These are phyloP conservation scores for Gasteruption jaculator DNA, from an alignment of 2,888 invertebrate species.

Conservation along the genomic window DNA sequence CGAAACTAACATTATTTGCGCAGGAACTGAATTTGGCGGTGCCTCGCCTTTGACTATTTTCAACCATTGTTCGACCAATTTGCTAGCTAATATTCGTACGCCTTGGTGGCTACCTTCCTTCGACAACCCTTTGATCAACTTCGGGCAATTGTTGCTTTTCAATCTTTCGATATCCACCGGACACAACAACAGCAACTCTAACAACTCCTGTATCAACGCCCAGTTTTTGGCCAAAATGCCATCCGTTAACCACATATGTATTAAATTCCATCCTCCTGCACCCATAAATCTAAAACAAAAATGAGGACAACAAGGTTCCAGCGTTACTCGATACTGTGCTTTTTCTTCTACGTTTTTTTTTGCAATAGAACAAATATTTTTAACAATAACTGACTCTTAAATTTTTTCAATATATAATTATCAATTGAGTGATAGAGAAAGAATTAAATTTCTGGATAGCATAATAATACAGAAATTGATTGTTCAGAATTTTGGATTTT, in stretches of 20 bases:
- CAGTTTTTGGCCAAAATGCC: slow-evolving; percentile 80
- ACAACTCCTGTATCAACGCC: slow-evolving; percentile 80
- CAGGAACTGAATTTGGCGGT: slow-evolving; percentile 49
- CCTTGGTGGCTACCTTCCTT: slow-evolving; percentile 76
- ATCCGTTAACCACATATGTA: slow-evolving; percentile 87
- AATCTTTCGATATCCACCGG: slow-evolving; percentile 89
- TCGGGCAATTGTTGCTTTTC: slow-evolving; percentile 88
- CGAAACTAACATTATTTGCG: slow-evolving; percentile 53
- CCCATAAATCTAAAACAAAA: slow-evolving; percentile 78
- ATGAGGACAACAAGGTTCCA: background rate
- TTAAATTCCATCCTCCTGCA: slow-evolving; percentile 87
- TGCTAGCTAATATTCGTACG: slow-evolving; percentile 72
- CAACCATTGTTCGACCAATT: slow-evolving; percentile 86
- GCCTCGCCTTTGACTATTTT: slow-evolving; percentile 79
- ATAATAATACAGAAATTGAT: too few relatives aligned
- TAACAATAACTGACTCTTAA: background rate
- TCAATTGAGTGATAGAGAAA: too few relatives aligned
- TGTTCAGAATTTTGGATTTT: too few relatives aligned
- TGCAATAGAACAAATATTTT: background rate
- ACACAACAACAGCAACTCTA: slow-evolving; percentile 78
- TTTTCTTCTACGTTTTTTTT: too few relatives aligned
- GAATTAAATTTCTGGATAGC: too few relatives aligned
- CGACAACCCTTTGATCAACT: slow-evolving; percentile 82
- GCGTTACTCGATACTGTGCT: too few relatives aligned
- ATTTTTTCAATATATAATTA: background rate